Evolutionary conservation across 2,888 invertebrate species (phyloP), one percentile per base, ranked within the genome.

Genomic region (Camponotus fellah): DNA sequence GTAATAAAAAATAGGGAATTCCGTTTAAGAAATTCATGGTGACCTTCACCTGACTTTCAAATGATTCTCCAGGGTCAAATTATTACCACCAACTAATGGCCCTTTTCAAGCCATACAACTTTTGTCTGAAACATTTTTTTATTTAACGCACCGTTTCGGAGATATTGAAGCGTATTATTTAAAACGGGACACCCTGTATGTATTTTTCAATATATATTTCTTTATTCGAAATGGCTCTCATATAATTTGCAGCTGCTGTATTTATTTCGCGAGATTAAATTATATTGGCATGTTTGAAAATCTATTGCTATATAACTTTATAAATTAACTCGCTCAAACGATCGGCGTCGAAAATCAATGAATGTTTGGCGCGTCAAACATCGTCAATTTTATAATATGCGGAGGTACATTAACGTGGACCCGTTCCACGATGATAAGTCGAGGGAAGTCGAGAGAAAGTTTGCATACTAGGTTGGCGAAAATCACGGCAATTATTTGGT

Each of bases 341-440:
- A 64, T 76, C 66, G 53, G 76, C 64, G 62, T 56, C 60, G 72
- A 79, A 79, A 86, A 86, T 81, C 81, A 76, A 77, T 83, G 62
- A 88, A 82, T 32, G 60, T 81, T 21, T 56, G 43, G 62, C 71
- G 60, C 71, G 71, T 76, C 69, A 76, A 49, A 34, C 79, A 56
- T 8, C 68, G 77, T 72, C 17, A 49, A 69, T 65, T 53, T 17
- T 37, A 46, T 37, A 46, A 72, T 56, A 60, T 17, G 53, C 65
- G 82, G 60, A 40, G 43, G 46, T 53, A 82, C 56, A 53, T 56
- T 72, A 69, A 74, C 66, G 56, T 68, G 64, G 53, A 74, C 32
- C 53, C 60, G 17, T 58, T 69, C n/a, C 14, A 64, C 40, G 46
- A 26, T 74, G 72, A 53, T 65, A 84, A 84, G 62, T 72, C 77